Conservation (phyloP, 1,140 invertebrate genomes). For the Laupala kohalensis region DNA sequence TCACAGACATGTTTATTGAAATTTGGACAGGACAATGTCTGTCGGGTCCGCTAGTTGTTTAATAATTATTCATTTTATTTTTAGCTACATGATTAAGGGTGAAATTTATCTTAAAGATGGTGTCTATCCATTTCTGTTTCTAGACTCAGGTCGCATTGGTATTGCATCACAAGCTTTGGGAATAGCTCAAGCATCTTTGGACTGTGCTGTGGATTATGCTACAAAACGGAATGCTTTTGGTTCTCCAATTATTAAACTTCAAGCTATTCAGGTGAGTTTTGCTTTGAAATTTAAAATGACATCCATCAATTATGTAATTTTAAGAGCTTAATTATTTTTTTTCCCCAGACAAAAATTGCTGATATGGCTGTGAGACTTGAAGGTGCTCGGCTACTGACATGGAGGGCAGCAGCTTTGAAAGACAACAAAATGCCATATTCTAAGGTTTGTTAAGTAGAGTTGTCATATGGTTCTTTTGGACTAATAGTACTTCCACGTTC, state of each 20-base stretch:
- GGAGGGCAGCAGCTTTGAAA: constrained; percentile 80
- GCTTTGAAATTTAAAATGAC: constrained; percentile 6
- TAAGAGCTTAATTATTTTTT: background rate
- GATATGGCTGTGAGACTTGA: constrained; percentile 80
- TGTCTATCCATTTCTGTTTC: too few species aligned
- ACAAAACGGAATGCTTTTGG: constrained; percentile 80
- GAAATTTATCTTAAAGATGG: too few species aligned
- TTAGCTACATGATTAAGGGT: too few species aligned
- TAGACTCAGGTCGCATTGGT: constrained; percentile 74
- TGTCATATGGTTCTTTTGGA: too few species aligned
- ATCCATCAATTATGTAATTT: background rate
- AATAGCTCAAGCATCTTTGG: constrained; percentile 83
- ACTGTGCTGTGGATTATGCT: constrained; percentile 85
- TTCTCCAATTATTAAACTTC: constrained; percentile 71
- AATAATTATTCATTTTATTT: too few species aligned
- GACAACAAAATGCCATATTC: constrained; percentile 70
- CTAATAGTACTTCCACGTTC: too few species aligned
- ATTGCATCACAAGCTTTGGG: constrained; percentile 81
- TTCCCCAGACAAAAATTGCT: constrained; percentile 62
- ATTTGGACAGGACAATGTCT: too few species aligned
- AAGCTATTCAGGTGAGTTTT: constrained; percentile 62
- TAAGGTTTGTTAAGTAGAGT: constrained; percentile 60
- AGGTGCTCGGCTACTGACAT: constrained; percentile 72
- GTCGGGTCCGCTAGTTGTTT: too few species aligned
- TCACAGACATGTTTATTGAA: too few species aligned